These are phyloP conservation scores for Globodera ellingtonae DNA, from an alignment of 1,140 invertebrate genomes.

Conservation along the genomic window DNA sequence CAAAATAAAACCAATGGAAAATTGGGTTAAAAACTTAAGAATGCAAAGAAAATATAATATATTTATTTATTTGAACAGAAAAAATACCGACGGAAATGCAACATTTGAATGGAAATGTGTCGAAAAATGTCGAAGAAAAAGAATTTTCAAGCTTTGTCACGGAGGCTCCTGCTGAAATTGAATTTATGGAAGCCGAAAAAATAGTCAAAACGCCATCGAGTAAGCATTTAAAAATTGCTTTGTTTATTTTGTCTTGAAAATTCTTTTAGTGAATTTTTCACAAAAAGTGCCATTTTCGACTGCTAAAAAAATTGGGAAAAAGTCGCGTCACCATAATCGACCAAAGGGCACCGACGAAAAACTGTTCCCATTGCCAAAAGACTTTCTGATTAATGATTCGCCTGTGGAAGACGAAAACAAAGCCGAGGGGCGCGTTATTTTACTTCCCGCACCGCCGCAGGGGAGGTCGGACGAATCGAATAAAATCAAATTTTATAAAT, in stretches of 20 bases:
- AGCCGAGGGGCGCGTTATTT: not conserved
- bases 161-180: not conserved
- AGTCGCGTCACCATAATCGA: not conserved
- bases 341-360: not conserved
- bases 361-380: conserved; percentile 2
- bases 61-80: not conserved
- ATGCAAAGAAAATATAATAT: not conserved
- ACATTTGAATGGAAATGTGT: not conserved
- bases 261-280: not conserved
- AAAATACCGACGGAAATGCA: not conserved
- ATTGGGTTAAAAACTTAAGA: not conserved
- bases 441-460: not conserved
- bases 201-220: not conserved
- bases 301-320: not conserved
- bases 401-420: not conserved
- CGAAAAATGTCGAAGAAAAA: not conserved
- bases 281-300: not conserved
- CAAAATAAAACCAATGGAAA: not conserved
- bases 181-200: conserved; percentile 1
- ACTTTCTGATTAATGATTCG: not conserved
- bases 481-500: not conserved
- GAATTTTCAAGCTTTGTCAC: not conserved
- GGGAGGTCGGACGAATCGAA: not conserved
- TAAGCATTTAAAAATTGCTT: too few species aligned
- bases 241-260: too few species aligned